Evolutionary conservation across 2,113 vertebrate species (phyloP).

Genomic region (Gavia stellata): DNA sequence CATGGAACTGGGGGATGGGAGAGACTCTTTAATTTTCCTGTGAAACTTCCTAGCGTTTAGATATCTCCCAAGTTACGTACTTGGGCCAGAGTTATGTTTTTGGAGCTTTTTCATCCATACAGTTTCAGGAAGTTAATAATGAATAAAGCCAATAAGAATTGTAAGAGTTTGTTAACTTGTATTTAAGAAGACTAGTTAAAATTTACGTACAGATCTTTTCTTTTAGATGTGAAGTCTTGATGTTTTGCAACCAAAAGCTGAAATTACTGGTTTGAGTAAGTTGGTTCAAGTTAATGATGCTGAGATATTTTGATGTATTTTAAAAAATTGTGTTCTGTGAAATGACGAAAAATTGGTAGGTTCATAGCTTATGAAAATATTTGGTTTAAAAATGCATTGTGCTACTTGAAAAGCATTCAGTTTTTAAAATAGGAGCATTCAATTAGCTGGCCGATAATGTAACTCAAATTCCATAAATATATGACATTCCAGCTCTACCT

Average conservation of each 20-base stretch:
- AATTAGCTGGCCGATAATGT: background rate
- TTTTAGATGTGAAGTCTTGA: background rate
- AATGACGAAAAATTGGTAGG: background rate
- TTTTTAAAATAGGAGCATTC: background rate
- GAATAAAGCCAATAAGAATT: background rate
- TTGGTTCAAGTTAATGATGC: background rate
- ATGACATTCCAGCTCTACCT: background rate
- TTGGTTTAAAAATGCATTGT: background rate
- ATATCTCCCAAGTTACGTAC: background rate
- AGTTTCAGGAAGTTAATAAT: background rate
- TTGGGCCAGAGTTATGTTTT: background rate
- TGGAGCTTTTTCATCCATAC: background rate
- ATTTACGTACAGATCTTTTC: background rate
- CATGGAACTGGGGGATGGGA: background rate
- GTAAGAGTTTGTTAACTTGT: background rate
- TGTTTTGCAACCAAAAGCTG: background rate
- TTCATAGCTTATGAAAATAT: background rate
- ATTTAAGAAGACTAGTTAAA: background rate
- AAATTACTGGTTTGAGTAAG: background rate
- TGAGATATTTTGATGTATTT: background rate
- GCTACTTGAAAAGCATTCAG: background rate
- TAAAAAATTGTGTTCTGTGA: rapidly evolving
- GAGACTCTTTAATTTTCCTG: background rate
- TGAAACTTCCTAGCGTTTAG: background rate
- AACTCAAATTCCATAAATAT: background rate